Conservation (phyloP, 1,140 invertebrate species). For the Ericerus pela region DNA sequence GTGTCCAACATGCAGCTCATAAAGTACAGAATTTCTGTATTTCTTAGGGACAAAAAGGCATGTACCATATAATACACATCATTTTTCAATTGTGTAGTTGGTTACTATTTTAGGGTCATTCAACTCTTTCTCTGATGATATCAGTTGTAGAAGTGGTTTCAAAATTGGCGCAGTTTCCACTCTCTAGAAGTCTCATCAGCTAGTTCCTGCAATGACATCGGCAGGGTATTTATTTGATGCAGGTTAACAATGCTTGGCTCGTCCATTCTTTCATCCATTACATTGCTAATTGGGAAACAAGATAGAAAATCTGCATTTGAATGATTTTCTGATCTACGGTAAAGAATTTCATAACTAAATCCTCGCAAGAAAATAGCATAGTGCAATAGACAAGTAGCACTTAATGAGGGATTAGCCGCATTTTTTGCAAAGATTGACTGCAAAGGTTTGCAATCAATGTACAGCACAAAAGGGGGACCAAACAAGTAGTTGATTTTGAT, state of each 20-base stretch:
- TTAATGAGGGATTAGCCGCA: conserved; percentile 23
- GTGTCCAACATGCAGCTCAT: conserved; percentile 12
- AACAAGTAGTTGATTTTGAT: conserved; percentile 31
- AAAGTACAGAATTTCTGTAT: background rate
- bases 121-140: background rate
- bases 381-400: conserved; percentile 25
- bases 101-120: background rate
- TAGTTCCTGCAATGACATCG: background rate
- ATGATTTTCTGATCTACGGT: conserved; percentile 23
- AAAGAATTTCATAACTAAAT: conserved; percentile 29
- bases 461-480: conserved; percentile 31
- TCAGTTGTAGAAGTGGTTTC: background rate
- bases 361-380: conserved; percentile 28
- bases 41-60: background rate
- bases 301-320: conserved; percentile 26
- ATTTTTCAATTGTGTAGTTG: background rate
- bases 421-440: conserved; percentile 32
- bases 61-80: background rate
- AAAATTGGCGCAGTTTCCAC: background rate
- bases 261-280: background rate
- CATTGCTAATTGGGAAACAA: conserved; percentile 17
- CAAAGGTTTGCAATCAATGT: conserved; percentile 37
- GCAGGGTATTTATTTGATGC: background rate
- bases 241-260: background rate
- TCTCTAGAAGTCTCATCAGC: background rate